A percentile compares a stretch with the other conserved stretches of the same genome.
These are phyloP conservation scores for Rhopalosiphum maidis DNA, from an alignment of 1,140 invertebrate species.

Conservation along the genomic window DNA sequence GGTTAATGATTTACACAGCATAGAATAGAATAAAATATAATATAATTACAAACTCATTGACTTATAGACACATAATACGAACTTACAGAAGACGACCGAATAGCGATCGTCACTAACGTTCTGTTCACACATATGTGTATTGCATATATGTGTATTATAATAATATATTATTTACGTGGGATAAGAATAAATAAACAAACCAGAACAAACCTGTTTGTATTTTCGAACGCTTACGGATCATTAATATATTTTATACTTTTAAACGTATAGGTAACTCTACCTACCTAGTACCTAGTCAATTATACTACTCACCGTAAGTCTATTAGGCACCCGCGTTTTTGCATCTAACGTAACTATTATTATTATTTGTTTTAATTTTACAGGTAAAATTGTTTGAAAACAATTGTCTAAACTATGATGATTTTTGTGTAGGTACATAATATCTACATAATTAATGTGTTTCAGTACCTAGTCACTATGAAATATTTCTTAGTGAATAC, in stretches of 20 bases:
- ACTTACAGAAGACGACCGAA: background rate
- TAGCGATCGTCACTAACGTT: background rate
- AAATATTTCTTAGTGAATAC: background rate
- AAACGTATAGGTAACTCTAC: background rate
- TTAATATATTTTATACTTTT: slow-evolving; percentile 6
- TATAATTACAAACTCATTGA: background rate
- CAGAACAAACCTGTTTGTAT: background rate
- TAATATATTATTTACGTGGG: background rate
- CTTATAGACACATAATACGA: background rate
- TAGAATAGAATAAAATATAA: background rate
- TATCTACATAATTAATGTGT: too few species aligned
- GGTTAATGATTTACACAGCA: background rate
- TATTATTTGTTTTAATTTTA: background rate
- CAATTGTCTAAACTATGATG: background rate
- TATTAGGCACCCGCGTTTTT: background rate
- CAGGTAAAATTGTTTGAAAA: background rate
- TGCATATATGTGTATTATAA: background rate
- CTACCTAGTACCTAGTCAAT: background rate
- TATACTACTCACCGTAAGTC: background rate
- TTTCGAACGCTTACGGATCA: background rate
- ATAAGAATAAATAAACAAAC: background rate
- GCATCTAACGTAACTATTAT: background rate
- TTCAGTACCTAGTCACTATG: background rate
- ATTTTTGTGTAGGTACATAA: too few species aligned
- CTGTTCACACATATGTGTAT: background rate